These are phyloP conservation scores for Lasius fuliginosus DNA, from an alignment of 2,888 invertebrate genomes.

Conservation along the genomic window DNA sequence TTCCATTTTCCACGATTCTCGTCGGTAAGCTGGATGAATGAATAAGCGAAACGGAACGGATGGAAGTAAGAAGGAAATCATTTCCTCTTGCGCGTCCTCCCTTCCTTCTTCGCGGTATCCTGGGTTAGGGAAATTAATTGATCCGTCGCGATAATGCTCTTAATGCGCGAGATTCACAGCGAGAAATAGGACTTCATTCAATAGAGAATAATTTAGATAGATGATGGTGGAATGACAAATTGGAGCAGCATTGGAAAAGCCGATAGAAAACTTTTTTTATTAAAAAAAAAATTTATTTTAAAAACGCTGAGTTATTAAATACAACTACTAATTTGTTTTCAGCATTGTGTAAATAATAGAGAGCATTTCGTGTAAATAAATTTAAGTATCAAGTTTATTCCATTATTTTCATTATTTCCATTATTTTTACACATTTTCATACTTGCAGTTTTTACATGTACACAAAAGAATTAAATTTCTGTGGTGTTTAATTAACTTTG, in stretches of 20 bases:
- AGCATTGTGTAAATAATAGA: background rate
- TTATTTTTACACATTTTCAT: background rate
- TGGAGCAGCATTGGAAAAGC: background rate
- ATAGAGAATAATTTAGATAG: constrained; percentile 11
- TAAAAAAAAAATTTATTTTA: background rate
- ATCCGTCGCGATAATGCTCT: constrained; percentile 65
- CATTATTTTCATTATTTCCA: background rate
- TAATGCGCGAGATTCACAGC: constrained; percentile 38
- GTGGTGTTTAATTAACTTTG: background rate
- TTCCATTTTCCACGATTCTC: constrained; percentile 64
- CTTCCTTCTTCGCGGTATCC: constrained; percentile 30
- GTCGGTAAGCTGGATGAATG: constrained; percentile 77
- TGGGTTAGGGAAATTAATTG: constrained; percentile 61
- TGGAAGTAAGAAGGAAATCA: constrained; percentile 73
- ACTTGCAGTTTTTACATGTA: background rate
- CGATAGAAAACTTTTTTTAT: background rate
- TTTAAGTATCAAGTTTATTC: background rate
- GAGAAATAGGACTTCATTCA: constrained; percentile 23
- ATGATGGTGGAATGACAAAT: background rate
- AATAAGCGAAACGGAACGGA: constrained; percentile 74
- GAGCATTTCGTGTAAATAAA: background rate
- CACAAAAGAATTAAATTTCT: background rate
- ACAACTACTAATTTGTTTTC: background rate
- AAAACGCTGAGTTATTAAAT: background rate
- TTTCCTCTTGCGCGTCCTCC: constrained; percentile 39